Evolutionary conservation across 2,888 invertebrate genomes (phyloP), one percentile per base, ranked within the genome.

Genomic region (Noctua pronuba): DNA sequence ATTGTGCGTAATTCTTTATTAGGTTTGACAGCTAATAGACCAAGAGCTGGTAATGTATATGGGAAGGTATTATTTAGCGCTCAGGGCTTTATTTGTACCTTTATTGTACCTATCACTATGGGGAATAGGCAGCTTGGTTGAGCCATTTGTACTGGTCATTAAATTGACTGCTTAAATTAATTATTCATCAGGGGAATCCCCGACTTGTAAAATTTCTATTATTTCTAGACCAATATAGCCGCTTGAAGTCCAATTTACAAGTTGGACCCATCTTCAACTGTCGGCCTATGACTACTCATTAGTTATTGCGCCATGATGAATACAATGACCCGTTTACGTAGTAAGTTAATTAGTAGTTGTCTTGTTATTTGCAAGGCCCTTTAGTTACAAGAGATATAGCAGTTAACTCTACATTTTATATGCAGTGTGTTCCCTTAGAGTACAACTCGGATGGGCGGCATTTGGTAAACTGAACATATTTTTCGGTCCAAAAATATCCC

Each of bases 1-100:
- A 90, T 89, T 88, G 77, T 86, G 44, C 24, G 76, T 82, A 73
- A 71, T 74, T 84, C 71, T 84, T 84, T 74, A 73, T 75, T 75
- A 18, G 31, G 16, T 69, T 60, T 67, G 60, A 69, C 58, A 60
- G 60, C 6, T 64, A 49, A 38, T 58, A 35, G 46, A 1, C 31
- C 28, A 82, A 77, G 77, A 66, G n/a, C 58, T 76, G 41, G n/a
- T 58, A 31, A 74, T 28, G 31, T 60, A 28, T 62, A 44, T 21
- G 16, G 44, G 28, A 16, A 55, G 52, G 31, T 31, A 46, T 21
- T 55, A 62, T 79, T 44, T 6, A 28, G 7, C 44, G 5, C 38
- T 75, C 21, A 31, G 41, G 18, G 35, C 16, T 4, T 75, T 6
- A n/a, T 31, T 10, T 8, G 16, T 49, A 4, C 35, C 31, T 35